Evolutionary conservation across 2,888 invertebrate genomes (phyloP), one percentile per base, ranked within the genome.

Genomic region (Cistogaster globosa): DNA sequence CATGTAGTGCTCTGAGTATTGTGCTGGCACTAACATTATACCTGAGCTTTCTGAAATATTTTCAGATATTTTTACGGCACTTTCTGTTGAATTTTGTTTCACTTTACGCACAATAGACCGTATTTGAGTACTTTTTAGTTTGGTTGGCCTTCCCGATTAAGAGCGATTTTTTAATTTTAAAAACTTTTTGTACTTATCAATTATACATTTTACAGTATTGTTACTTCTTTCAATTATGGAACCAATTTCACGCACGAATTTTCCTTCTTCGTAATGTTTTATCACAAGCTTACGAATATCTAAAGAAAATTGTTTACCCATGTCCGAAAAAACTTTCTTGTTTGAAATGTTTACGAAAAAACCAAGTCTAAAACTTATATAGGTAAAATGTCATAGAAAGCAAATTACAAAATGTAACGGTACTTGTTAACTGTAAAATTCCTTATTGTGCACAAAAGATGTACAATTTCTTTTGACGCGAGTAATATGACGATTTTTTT

Each of bases 171-270:
- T 42, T 53, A 63, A 42, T n/a, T 53, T 74, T 2, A 16, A 18
- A 32, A 62, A 63, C 16, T n/a, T n/a, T n/a, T n/a, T n/a, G n/a
- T n/a, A n/a, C n/a, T n/a, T n/a, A n/a, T n/a, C n/a, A n/a, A n/a
- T 63, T 74, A 69, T 68, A 18, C 55, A n/a, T 38, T 69, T 55
- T 16, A 69, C 48, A 26, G 65, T 65, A n/a, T 65, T 65, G 9
- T 48, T 48, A 11, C 65, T 63, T 63, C 65, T 67, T n/a, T 36
- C 14, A 6, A 68, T 53, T 6, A 55, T 68, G 20, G 11, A 18
- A 22, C 55, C 68, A 55, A 55, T 55, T 11, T 38, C 55, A 16
- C 51, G 51, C 6, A 67, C 32, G 3, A 48, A 26, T 26, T 65
- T 63, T 22, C 45, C 65, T 65, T 65, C 65, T 22, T 63, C 22